phyloP scores from a whole-genome alignment of 2,888 invertebrate genomes.

The Lasioglossum figueresi region DNA sequence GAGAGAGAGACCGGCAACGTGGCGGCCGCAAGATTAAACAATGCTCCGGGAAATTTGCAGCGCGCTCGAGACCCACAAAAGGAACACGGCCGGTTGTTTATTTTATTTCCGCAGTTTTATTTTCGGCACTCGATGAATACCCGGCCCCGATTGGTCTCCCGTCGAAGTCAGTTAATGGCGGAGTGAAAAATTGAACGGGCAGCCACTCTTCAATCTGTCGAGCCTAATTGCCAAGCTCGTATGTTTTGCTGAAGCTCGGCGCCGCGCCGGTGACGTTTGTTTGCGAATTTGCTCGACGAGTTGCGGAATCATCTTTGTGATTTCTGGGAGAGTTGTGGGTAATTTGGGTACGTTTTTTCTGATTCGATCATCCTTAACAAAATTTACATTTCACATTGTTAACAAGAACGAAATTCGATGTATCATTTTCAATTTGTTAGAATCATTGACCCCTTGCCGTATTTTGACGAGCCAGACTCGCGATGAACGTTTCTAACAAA shows the following conservation, averaged over 20 bases:
- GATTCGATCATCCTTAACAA: too few species aligned
- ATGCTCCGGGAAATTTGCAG: neutral
- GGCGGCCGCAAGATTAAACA: slow-evolving; percentile 4
- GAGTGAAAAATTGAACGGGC: neutral
- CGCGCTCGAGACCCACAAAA: neutral
- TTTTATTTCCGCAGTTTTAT: neutral
- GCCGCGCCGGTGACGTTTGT: neutral
- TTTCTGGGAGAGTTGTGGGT: neutral
- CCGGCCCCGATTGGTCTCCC: neutral
- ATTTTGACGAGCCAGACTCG: too few species aligned
- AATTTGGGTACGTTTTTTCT: neutral
- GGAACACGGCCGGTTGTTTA: neutral
- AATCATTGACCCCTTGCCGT: neutral
- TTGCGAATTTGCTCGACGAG: neutral
- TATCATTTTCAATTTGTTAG: neutral
- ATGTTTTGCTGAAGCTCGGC: neutral
- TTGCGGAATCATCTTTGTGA: neutral
- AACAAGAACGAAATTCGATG: neutral
- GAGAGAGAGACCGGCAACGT: too few species aligned
- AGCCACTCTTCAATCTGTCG: slow-evolving; percentile 2
- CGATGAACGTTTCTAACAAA: too few species aligned
- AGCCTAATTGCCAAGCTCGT: slow-evolving; percentile 9
- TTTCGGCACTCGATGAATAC: neutral
- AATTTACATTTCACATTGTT: too few species aligned
- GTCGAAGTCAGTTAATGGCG: slow-evolving; percentile 15